Evolutionary conservation across 2,113 vertebrate species (phyloP).

Genomic region (Ivindomyrus marchei): DNA sequence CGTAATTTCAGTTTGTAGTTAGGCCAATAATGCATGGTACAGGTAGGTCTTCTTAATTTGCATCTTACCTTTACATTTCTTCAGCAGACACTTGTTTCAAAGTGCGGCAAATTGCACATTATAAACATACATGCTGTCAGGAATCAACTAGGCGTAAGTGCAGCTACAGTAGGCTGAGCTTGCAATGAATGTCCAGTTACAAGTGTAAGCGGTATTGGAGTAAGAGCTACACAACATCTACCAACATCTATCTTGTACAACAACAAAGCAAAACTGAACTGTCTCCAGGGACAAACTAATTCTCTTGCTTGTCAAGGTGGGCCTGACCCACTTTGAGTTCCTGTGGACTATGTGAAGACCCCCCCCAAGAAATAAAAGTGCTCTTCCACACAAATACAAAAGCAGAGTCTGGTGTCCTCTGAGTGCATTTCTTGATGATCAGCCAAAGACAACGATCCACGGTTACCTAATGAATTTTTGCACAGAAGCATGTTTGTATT

Average conservation of each 20-base stretch:
- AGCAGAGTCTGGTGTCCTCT: too few species aligned
- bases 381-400: not conserved
- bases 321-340: not conserved
- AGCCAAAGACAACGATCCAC: not conserved
- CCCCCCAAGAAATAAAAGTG: not conserved
- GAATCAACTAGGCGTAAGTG: not conserved
- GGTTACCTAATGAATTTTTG: not conserved
- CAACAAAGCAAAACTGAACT: not conserved
- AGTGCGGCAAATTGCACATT: not conserved
- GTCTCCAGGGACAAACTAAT: not conserved
- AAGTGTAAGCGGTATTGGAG: not conserved
- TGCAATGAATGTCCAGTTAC: not conserved
- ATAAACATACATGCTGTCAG: not conserved
- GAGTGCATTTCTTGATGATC: not conserved
- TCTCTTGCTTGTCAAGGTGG: not conserved
- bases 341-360: not conserved
- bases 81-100: not conserved
- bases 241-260: not conserved
- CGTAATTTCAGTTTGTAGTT: not conserved
- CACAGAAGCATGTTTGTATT: conserved; percentile 25
- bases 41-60: not conserved
- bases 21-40: not conserved
- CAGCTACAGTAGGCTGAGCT: not conserved
- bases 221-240: not conserved
- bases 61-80: not conserved